Evolutionary conservation across 2,797 vertebrate genomes (phyloP).

Genomic region (Orestias chungarensis): DNA sequence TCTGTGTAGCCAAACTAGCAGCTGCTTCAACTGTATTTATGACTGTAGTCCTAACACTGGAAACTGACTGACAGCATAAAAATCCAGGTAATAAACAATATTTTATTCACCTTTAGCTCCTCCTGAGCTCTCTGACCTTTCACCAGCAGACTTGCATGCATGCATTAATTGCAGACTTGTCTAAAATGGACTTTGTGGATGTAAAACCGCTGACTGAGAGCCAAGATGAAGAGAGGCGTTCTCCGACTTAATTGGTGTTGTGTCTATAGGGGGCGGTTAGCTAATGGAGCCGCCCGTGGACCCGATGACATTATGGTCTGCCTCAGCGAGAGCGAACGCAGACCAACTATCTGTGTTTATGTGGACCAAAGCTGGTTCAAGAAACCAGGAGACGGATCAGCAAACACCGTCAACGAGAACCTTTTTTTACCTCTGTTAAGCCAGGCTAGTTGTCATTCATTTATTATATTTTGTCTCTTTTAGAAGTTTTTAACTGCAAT

Average conservation of each 20-base stretch:
- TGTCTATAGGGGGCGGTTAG: slow-evolving; percentile 51
- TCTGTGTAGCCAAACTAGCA: not conserved
- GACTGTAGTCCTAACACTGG: not conserved
- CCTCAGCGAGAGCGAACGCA: not conserved
- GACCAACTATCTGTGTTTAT: not conserved
- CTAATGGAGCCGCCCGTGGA: slow-evolving; percentile 56
- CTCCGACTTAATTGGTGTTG: slow-evolving; percentile 51
- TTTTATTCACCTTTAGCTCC: slow-evolving; percentile 4
- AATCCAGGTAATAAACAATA: not conserved
- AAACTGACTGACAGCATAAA: not conserved
- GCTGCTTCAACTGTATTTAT: not conserved
- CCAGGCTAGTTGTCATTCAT: not conserved
- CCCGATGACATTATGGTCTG: slow-evolving; percentile 56
- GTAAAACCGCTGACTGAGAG: slow-evolving; percentile 18
- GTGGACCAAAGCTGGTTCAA: not conserved
- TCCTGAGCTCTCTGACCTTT: slow-evolving; percentile 36
- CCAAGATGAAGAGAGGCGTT: slow-evolving; percentile 17
- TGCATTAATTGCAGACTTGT: slow-evolving; percentile 31
- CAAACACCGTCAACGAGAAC: not conserved
- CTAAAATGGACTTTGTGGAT: slow-evolving; percentile 17
- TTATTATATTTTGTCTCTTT: not conserved
- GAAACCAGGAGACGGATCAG: slow-evolving; percentile 1
- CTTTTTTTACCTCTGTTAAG: not conserved
- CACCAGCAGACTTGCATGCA: slow-evolving; percentile 2
- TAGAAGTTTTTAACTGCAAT: no score